Evolutionary conservation across 2,888 invertebrate genomes (phyloP), one percentile per base, ranked within the genome.

Genomic region (Idaea biselata): DNA sequence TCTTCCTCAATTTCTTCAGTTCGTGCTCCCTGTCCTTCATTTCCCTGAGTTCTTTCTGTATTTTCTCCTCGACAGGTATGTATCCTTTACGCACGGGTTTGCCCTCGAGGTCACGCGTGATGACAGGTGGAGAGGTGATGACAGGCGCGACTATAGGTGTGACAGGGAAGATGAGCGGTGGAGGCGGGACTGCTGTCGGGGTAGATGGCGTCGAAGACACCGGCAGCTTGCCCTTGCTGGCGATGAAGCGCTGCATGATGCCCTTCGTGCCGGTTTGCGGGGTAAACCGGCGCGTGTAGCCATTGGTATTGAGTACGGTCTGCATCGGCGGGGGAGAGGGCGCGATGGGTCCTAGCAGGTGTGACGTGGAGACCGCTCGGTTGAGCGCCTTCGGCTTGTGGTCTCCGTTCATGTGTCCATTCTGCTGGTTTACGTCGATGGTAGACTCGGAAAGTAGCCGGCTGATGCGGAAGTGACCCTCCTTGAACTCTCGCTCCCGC

Each of bases 41-140:
- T 76, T 98, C 97, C 79, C 95, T 93, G 60, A 98, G 88, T 84
- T 98, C 98, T 68, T 95, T 95, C 78, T 97, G 96, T 74, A 98
- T 98, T 86, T 97, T 97, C 76, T 97, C 96, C 82, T 98, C 97
- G 2, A 97, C 97, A 0, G 97, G 96, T 5, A 97, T 95, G 82
- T 94, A 97, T 16, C 97, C 97, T 70, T 96, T 96, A 63, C 97
- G 93, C 44, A 95, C 91, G 0, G 94, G 94, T 71, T 94, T 94
- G 0, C 95, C 95, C 69, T 94, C 94, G 1, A 93, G 87, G 58
- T 94, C 93, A 61, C 94, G 93, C 63, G 91, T 88, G 67, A 94
- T 92, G 65, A 91, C 83, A n/a, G 93, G 85, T 3, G 88, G 83
- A 31, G 82, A 67, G 16, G 68, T 60, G 62, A 81, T 70, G 17